A percentile compares a stretch with the other conserved stretches of the same genome.
These are phyloP conservation scores for Champsocephalus esox DNA, from an alignment of 2,797 vertebrate genomes.

Conservation along the genomic window DNA sequence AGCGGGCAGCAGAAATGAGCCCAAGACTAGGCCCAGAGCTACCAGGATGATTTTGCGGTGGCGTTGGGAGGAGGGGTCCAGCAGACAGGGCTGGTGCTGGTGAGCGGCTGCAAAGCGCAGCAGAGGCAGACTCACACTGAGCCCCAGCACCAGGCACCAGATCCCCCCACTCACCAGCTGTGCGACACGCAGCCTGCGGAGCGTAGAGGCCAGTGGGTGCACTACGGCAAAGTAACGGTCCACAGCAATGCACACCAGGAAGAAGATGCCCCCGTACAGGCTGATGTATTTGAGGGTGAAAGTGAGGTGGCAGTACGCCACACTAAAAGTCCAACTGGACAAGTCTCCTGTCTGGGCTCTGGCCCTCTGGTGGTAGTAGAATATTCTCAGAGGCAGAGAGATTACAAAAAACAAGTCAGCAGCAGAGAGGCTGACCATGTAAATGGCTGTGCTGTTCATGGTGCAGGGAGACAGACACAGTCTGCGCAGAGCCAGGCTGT, in stretches of 20 bases:
- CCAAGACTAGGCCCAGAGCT: slow-evolving; percentile 72
- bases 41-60: slow-evolving; percentile 74
- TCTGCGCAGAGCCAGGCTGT: slow-evolving; percentile 72
- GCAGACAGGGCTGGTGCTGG: slow-evolving; percentile 66
- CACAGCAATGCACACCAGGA: slow-evolving; percentile 83
- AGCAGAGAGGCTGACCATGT: slow-evolving; percentile 77
- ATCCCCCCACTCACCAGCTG: slow-evolving; percentile 71
- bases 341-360: background rate
- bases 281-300: slow-evolving; percentile 85
- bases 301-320: slow-evolving; percentile 76
- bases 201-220: slow-evolving; percentile 60
- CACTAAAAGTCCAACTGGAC: slow-evolving; percentile 62
- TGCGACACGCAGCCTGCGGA: slow-evolving; percentile 61
- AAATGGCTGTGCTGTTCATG: slow-evolving; percentile 77
- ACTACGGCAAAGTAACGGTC: slow-evolving; percentile 84
- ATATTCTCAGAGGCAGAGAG: slow-evolving; percentile 82
- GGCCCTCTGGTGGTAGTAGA: slow-evolving; percentile 77
- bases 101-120: slow-evolving; percentile 56
- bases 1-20: slow-evolving; percentile 76
- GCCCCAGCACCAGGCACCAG: slow-evolving; percentile 81
- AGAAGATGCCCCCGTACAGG: slow-evolving; percentile 84
- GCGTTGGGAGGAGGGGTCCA: slow-evolving; percentile 69
- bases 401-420: slow-evolving; percentile 80
- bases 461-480: slow-evolving; percentile 67
- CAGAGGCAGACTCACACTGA: slow-evolving; percentile 75